Conservation (phyloP, 2,113 vertebrate species). For the Saccopteryx leptura region DNA sequence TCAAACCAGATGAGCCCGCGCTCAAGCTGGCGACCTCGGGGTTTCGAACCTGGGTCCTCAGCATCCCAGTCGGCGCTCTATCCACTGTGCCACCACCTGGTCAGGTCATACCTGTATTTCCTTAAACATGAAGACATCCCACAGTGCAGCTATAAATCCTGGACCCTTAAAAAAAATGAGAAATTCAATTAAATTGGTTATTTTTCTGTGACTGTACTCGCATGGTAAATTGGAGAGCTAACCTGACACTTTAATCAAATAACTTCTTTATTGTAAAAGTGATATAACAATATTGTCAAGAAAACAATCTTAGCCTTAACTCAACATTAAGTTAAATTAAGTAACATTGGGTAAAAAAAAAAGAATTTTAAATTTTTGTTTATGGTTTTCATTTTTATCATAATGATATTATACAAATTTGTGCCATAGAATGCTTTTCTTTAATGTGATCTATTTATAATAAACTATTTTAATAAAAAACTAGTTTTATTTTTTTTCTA, state of each 20-base stretch:
- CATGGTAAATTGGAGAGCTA: not conserved
- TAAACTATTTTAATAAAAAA: conserved; percentile 41
- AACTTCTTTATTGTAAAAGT: not conserved
- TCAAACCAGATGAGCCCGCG: no score
- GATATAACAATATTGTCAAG: not conserved
- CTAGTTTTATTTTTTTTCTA: not conserved
- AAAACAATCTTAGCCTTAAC: not conserved
- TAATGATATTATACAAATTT: not conserved
- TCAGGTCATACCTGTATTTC: conserved; percentile 93
- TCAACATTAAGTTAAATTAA: conserved; percentile 13
- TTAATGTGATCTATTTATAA: not conserved
- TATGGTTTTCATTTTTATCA: not conserved
- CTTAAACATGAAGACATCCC: conserved; percentile 94
- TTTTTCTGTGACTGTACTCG: not conserved
- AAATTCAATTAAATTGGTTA: conserved; percentile 59
- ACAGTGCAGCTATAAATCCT: conserved; percentile 93
- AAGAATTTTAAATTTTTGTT: not conserved
- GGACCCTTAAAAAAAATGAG: conserved; percentile 90
- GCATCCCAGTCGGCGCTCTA: no score
- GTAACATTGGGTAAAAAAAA: not conserved
- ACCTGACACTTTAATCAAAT: not conserved
- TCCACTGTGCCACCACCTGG: no score
- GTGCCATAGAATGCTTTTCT: not conserved
- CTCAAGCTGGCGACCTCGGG: no score
- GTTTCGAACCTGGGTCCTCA: no score